Evolutionary conservation across 1,140 invertebrate species (phyloP).

Genomic region (Sycophaga agraensis): DNA sequence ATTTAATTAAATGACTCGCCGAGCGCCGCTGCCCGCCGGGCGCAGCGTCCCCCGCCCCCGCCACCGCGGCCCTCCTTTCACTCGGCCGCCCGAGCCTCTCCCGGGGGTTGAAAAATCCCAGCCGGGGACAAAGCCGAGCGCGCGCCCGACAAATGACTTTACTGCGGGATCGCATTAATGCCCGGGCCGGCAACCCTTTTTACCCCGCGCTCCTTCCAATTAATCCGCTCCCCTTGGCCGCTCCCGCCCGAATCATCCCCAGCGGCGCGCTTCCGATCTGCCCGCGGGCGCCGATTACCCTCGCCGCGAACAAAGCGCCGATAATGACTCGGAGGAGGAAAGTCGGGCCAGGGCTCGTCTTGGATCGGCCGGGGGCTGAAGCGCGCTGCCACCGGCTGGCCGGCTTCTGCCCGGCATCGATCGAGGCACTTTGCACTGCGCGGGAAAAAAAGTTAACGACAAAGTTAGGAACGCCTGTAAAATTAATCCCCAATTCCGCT

Average conservation of each 20-base stretch:
- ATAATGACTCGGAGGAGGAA: too few relatives aligned
- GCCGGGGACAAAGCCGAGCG: neutral
- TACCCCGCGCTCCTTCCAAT: slow-evolving; percentile 1
- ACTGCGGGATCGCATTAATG: slow-evolving; percentile 24
- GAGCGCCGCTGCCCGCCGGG: slow-evolving; percentile 7
- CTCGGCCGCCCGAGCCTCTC: neutral
- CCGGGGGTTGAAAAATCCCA: neutral
- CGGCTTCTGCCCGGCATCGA: too few relatives aligned
- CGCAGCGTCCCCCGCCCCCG: too few relatives aligned
- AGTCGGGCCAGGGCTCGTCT: too few relatives aligned
- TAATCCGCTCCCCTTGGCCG: neutral
- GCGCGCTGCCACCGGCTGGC: too few relatives aligned
- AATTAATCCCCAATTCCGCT: too few relatives aligned
- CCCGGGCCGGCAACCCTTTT: neutral
- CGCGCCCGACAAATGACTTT: slow-evolving; percentile 27
- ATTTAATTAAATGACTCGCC: slow-evolving; percentile 32
- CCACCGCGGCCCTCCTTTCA: too few relatives aligned
- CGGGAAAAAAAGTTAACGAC: too few relatives aligned
- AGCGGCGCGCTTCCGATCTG: neutral
- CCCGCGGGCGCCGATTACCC: too few relatives aligned
- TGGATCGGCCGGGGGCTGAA: too few relatives aligned
- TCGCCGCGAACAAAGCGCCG: neutral
- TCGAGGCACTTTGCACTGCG: too few relatives aligned
- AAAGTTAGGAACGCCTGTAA: too few relatives aligned
- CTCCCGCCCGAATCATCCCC: neutral